Evolutionary conservation across 2,113 vertebrate genomes (phyloP), one percentile per base, ranked within the genome.

Genomic region (Telmatochromis sp.): DNA sequence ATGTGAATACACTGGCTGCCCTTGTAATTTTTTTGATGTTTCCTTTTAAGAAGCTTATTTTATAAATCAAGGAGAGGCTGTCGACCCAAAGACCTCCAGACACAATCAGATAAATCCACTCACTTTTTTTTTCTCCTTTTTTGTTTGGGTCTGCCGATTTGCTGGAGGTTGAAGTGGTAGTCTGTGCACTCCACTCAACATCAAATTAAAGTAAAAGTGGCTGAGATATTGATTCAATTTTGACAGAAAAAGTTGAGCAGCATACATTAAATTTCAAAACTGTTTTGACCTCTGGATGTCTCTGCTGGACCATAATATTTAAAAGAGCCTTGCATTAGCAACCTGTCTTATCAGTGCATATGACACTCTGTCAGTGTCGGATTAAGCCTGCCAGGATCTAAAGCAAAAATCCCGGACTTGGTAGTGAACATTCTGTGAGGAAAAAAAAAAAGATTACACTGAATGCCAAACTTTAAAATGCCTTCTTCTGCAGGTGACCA

Each of bases 201-300:
- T 91, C 87, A 91, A 88, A 91, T 93, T 90, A 94, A 90, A 53
- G 89, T 89, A 89, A 91, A 90, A 89, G 63, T 10, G 17, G 35
- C 58, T 11, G 26, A 68, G 9, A 73, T 82, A 51, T 26, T 87
- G 85, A 92, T 91, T 92, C 53, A 85, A 89, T 91, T 90, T 68
- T 80, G 80, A 89, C 47, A 47, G 82, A 68, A 85, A 85, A 88
- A 80, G 54, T 84, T 28, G 60, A 85, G 60, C n/a, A 40, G 54
- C 47, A 82, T 80, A 78, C 54, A 58, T 80, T 70, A 58, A 86
- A 86, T 87, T 82, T 90, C 28, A 68, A 37, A 88, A 80, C 58
- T 5, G 70, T 2, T 12, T 53, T 73, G 87, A 92, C 90, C 88
- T 83, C 86, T 53, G 70, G 26, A 53, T 8, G 90, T 89, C 85